A percentile compares a stretch with the other conserved stretches of the same genome.
Conservation (phyloP, 30 jellyfish, hydroid and myxozoan genomes). For the Kudoa iwatai region DNA sequence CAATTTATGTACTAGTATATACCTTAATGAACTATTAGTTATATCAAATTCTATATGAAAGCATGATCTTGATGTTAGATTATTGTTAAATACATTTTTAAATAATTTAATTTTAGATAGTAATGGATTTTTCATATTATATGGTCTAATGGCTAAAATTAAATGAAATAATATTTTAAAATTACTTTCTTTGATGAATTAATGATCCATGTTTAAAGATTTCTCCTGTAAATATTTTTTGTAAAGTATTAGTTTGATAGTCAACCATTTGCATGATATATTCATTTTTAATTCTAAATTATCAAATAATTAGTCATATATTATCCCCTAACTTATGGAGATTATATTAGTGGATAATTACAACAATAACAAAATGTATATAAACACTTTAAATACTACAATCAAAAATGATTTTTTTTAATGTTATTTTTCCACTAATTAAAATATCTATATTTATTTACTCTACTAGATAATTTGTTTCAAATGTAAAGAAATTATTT, state of each 20-base stretch:
- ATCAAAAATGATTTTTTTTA: no score
- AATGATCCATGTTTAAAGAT: slow-evolving; percentile 40
- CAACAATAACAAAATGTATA: no score
- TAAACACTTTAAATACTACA: no score
- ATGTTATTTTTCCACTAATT: no score
- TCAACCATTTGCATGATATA: slow-evolving; percentile 5
- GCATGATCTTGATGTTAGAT: slow-evolving; percentile 37
- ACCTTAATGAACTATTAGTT: slow-evolving; percentile 19
- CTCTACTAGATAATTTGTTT: no score
- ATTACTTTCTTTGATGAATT: slow-evolving; percentile 20
- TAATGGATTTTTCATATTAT: slow-evolving; percentile 65
- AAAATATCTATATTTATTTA: no score
- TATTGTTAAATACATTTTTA: slow-evolving; percentile 23
- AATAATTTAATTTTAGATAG: slow-evolving; percentile 27
- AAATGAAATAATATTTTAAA: no score
- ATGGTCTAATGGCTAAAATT: no score
- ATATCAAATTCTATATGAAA: slow-evolving; percentile 62
- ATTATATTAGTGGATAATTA: no score
- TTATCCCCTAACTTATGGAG: not conserved
- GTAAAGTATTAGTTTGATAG: slow-evolving; percentile 6
- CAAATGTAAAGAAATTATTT: no score
- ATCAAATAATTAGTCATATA: not conserved
- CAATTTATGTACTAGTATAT: slow-evolving; percentile 3
- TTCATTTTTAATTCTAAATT: not conserved
- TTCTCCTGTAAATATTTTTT: slow-evolving; percentile 25